phyloP scores from a whole-genome alignment of 2,888 invertebrate genomes.

The Uropetala carovei region DNA sequence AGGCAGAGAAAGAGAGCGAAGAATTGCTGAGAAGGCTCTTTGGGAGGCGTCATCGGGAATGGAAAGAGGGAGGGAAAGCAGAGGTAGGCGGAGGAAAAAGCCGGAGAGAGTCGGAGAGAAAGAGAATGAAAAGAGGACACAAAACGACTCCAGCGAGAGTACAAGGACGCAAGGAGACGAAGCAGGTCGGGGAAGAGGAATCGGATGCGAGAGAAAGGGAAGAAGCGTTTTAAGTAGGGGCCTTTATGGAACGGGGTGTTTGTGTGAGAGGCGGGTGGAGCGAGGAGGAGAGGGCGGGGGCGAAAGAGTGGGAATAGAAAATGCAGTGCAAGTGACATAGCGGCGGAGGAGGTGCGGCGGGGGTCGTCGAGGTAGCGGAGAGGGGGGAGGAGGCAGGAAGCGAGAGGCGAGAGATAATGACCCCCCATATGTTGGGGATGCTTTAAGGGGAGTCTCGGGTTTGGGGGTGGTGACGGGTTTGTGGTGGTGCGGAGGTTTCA shows the following conservation, averaged over 20 bases:
- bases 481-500: background rate
- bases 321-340: constrained; percentile 17
- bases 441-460: constrained; percentile 23
- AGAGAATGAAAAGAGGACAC: too few species aligned
- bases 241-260: background rate
- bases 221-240: background rate
- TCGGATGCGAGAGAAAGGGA: background rate
- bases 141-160: background rate
- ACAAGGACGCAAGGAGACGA: background rate
- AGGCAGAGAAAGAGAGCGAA: background rate
- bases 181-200: background rate
- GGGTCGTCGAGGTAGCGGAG: background rate
- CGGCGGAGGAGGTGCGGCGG: background rate
- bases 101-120: too few species aligned
- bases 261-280: background rate
- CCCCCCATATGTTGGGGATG: constrained; percentile 27
- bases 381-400: background rate
- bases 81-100: background rate
- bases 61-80: background rate
- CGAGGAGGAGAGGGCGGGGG: background rate
- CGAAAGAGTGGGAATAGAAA: background rate
- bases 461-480: background rate
- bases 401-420: constrained; percentile 30
- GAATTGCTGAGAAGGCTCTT: background rate
- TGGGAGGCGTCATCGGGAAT: background rate